Percentiles rank a stretch among this genome's conserved stretches.
Conservation (phyloP, 2,113 vertebrate genomes). For the Bubalus kerabau region DNA sequence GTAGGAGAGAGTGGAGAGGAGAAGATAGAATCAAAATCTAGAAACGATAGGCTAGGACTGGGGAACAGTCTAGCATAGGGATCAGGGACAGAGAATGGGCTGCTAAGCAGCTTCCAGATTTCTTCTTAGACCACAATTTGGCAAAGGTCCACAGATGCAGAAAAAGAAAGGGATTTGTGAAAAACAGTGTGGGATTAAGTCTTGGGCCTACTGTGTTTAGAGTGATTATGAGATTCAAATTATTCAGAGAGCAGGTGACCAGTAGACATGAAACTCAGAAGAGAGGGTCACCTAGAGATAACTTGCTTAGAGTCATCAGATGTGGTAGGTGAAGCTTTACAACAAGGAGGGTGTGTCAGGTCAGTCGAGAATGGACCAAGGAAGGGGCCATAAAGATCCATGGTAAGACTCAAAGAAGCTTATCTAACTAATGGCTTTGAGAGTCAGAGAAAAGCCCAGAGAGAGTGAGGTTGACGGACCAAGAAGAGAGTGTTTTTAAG, state of each 20-base stretch:
- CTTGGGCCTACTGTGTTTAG: background rate
- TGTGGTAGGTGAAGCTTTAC: background rate
- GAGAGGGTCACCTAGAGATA: background rate
- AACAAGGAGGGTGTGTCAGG: background rate
- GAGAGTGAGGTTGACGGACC: background rate
- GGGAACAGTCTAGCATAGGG: rapidly evolving
- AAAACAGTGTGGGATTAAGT: background rate
- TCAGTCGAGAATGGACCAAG: background rate
- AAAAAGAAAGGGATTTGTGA: background rate
- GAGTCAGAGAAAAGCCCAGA: background rate
- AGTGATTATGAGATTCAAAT: background rate
- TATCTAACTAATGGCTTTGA: background rate
- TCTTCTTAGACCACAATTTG: background rate
- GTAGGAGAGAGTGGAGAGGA: background rate
- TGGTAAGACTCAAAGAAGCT: background rate
- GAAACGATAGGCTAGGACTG: background rate
- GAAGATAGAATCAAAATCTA: background rate
- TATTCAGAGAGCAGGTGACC: background rate
- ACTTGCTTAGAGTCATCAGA: background rate
- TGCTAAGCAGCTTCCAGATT: background rate
- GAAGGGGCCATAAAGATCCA: background rate
- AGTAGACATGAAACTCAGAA: background rate
- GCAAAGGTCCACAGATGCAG: background rate
- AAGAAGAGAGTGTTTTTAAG: background rate
- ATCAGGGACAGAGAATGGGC: background rate